These are phyloP conservation scores for Caradrina kadenii DNA, from an alignment of 2,888 invertebrate genomes.

Conservation along the genomic window DNA sequence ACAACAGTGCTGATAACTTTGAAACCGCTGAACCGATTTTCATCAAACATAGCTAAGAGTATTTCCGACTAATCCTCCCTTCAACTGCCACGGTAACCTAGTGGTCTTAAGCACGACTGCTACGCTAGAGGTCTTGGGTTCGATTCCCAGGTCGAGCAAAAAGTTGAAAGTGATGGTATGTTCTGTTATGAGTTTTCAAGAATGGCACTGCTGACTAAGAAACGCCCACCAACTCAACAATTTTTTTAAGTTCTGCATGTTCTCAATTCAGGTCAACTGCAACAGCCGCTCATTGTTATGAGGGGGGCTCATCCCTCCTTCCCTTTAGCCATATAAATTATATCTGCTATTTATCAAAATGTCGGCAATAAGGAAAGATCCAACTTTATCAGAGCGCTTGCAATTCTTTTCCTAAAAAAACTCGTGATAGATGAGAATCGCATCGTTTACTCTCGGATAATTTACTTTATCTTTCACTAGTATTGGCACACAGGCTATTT, in stretches of 20 bases:
- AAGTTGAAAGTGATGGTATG: too few species aligned
- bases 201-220: neutral
- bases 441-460: slow-evolving; percentile 34
- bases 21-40: too few species aligned
- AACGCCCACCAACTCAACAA: neutral
- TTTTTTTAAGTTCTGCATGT: neutral
- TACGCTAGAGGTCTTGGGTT: too few species aligned
- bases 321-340: slow-evolving; percentile 46
- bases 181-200: too few species aligned
- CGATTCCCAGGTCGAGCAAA: too few species aligned
- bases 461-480: slow-evolving; percentile 37
- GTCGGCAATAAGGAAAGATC: slow-evolving; percentile 60
- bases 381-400: slow-evolving; percentile 48
- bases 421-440: slow-evolving; percentile 58
- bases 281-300: neutral
- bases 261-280: slow-evolving; percentile 19
- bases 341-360: slow-evolving; percentile 63
- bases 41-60: too few species aligned
- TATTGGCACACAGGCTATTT: slow-evolving; percentile 17
- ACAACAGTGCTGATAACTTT: too few species aligned
- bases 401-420: slow-evolving; percentile 44
- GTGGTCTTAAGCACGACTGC: too few species aligned
- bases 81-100: too few species aligned
- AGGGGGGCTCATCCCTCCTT: neutral
- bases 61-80: too few species aligned